Evolutionary conservation across 2,113 vertebrate species (phyloP).

Genomic region (Chauna torquata): DNA sequence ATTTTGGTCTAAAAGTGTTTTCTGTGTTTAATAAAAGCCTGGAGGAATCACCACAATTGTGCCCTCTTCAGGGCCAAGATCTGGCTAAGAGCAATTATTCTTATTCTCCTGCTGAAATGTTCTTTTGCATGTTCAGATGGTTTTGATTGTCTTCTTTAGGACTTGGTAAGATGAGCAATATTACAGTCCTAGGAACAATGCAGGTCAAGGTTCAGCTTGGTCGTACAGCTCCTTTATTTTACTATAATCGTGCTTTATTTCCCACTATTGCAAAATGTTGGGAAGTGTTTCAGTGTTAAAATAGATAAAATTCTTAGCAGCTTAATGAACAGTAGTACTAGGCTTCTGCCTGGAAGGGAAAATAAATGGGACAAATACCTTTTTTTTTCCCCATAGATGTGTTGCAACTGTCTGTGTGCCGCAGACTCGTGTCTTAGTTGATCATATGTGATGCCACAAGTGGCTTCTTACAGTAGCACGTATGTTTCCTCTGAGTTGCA

Average conservation of each 20-base stretch:
- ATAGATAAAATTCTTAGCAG: not conserved
- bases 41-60: not conserved
- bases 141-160: constrained; percentile 43
- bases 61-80: not conserved
- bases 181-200: constrained; percentile 2
- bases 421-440: not conserved
- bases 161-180: not conserved
- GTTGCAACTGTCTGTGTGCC: not conserved
- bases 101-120: not conserved
- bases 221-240: not conserved
- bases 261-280: not conserved
- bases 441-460: not conserved
- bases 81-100: not conserved
- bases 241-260: not conserved
- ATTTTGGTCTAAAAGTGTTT: not conserved
- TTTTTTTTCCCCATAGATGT: not conserved
- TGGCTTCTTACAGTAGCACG: not conserved
- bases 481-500: not conserved
- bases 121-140: constrained; percentile 7
- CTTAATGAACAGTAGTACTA: not conserved
- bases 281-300: not conserved
- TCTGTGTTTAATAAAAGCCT: not conserved
- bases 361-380: not conserved
- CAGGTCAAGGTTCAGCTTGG: constrained; percentile 1
- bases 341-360: not conserved